Evolutionary conservation across 2,888 invertebrate species (phyloP).

Genomic region (Nysson spinosus): DNA sequence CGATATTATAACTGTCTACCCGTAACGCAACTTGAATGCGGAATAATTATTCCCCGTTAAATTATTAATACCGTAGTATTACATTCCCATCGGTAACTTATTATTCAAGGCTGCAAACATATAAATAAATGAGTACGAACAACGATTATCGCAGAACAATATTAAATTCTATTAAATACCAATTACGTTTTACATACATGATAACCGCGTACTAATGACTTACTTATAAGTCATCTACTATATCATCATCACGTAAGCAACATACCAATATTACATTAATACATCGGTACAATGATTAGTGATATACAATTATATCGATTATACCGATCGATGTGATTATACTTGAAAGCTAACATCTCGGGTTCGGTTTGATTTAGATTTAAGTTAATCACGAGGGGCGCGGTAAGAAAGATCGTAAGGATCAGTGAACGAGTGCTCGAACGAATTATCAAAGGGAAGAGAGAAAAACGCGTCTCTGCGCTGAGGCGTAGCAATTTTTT

Average conservation of each 20-base stretch:
- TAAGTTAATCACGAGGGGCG: conserved; percentile 23
- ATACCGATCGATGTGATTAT: conserved; percentile 10
- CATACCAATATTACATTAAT: too few relatives aligned
- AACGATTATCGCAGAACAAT: conserved; percentile 3
- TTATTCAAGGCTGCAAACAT: neutral
- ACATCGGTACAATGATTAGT: too few relatives aligned
- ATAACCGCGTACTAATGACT: conserved; percentile 25
- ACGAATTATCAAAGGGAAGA: conserved; percentile 43
- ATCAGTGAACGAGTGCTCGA: conserved; percentile 26
- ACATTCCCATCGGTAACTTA: neutral
- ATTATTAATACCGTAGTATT: conserved; percentile 16
- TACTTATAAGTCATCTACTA: too few relatives aligned
- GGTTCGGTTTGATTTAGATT: conserved; percentile 22
- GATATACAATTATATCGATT: neutral
- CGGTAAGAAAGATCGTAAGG: conserved; percentile 24
- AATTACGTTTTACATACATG: conserved; percentile 16
- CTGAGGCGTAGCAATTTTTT: conserved; percentile 59
- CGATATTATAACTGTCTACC: conserved; percentile 10
- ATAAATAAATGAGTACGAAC: neutral
- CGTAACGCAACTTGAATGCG: too few relatives aligned
- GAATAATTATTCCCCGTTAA: conserved; percentile 45
- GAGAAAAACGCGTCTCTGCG: conserved; percentile 53
- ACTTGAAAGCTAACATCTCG: too few relatives aligned
- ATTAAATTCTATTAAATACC: too few relatives aligned
- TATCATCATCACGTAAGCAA: too few relatives aligned